These are phyloP conservation scores for Xyrichtys novacula DNA, from an alignment of 2,797 vertebrate species.

Conservation along the genomic window DNA sequence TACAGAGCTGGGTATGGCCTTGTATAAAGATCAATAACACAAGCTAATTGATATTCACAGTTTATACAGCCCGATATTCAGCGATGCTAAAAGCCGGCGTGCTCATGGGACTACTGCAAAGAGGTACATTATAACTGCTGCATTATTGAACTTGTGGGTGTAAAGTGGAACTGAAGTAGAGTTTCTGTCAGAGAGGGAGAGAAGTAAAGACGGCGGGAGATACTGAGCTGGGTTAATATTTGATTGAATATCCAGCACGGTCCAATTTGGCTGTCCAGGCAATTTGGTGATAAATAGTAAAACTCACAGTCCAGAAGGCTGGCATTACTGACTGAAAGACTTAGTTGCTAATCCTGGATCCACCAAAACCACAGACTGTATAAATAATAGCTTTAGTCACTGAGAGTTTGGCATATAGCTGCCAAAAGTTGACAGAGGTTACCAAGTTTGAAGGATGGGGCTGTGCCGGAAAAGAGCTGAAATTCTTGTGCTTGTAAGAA, in stretches of 20 bases:
- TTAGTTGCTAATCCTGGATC: neutral
- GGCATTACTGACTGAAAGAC: neutral
- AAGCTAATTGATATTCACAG: conserved; percentile 60
- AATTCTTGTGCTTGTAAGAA: too few species aligned
- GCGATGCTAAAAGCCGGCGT: conserved; percentile 44
- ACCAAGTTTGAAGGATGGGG: too few species aligned
- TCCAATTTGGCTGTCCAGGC: conserved; percentile 1
- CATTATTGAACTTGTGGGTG: conserved; percentile 55
- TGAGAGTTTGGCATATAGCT: too few species aligned
- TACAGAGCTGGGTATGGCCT: conserved; percentile 9
- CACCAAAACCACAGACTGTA: too few species aligned
- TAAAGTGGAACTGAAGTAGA: conserved; percentile 22
- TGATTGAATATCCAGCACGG: conserved; percentile 10
- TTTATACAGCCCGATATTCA: conserved; percentile 37
- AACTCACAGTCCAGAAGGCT: conserved; percentile 2
- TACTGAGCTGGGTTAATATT: conserved; percentile 30
- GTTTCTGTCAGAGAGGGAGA: conserved; percentile 20
- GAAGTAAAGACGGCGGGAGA: neutral
- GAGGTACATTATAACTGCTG: conserved; percentile 53
- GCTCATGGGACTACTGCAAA: conserved; percentile 44
- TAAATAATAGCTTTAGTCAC: too few species aligned
- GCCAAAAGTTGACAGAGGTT: too few species aligned
- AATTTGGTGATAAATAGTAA: conserved; percentile 7
- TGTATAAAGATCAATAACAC: conserved; percentile 42
- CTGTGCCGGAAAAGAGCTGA: too few species aligned